Percentiles rank a stretch among this genome's conserved stretches.
These are phyloP conservation scores for Rhogogaster chlorosoma DNA, from an alignment of 2,888 invertebrate species.

Conservation along the genomic window DNA sequence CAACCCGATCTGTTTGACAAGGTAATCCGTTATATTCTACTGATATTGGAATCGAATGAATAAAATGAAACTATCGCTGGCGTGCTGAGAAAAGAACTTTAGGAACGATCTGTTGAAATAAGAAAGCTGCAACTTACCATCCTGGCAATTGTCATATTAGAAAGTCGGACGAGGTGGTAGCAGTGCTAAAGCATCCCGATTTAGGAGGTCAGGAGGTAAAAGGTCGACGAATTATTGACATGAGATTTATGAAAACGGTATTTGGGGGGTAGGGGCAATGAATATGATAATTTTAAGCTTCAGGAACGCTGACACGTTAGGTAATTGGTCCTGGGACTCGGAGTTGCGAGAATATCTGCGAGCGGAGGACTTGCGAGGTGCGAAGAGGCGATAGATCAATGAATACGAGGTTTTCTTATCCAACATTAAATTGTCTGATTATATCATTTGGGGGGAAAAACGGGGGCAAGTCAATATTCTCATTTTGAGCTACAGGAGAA, in stretches of 20 bases:
- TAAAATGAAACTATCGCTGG: background rate
- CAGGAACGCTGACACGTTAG: conserved; percentile 24
- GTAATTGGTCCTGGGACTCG: conserved; percentile 11
- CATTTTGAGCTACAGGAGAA: conserved; percentile 52
- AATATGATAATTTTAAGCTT: conserved; percentile 40
- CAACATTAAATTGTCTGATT: background rate
- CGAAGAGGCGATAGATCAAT: conserved; percentile 1
- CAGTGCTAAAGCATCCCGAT: background rate
- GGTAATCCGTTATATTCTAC: conserved; percentile 25
- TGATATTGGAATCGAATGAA: background rate
- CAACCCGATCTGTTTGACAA: conserved; percentile 10
- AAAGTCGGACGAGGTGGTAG: background rate
- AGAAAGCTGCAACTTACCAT: background rate
- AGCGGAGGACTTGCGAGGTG: conserved; percentile 12
- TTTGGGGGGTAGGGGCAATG: conserved; percentile 34
- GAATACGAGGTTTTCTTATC: background rate
- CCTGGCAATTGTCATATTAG: conserved; percentile 13
- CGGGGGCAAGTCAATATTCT: conserved; percentile 41
- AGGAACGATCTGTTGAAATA: background rate
- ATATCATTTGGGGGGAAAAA: conserved; percentile 20
- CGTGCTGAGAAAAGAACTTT: background rate
- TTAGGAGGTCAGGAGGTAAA: conserved; percentile 19
- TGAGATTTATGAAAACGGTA: conserved; percentile 2
- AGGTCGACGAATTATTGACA: background rate
- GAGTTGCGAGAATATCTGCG: conserved; percentile 15